A percentile compares a stretch with the other conserved stretches of the same genome.
phyloP scores from a whole-genome alignment of 2,797 vertebrate genomes.

The Semaprochilodus insignis region DNA sequence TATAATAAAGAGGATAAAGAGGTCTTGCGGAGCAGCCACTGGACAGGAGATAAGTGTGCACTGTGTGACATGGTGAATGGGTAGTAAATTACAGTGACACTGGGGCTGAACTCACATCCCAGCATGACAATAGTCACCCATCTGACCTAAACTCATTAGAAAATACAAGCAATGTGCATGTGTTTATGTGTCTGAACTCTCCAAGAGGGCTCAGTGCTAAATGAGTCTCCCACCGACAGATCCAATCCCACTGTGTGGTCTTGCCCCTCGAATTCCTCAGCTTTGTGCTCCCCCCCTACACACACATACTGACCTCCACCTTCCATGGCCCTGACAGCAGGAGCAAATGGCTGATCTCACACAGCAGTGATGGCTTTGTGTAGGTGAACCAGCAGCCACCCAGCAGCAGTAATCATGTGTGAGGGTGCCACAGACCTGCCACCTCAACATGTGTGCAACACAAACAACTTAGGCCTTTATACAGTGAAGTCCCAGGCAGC shows the following conservation, averaged over 20 bases:
- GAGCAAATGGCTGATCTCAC: constrained; percentile 58
- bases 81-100: constrained; percentile 45
- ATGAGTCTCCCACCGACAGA: constrained; percentile 51
- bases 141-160: constrained; percentile 59
- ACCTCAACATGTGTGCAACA: constrained; percentile 53
- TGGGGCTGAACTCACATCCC: constrained; percentile 11
- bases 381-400: constrained; percentile 29
- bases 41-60: constrained; percentile 30
- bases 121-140: constrained; percentile 56
- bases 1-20: constrained; percentile 54
- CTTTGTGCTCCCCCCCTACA: constrained; percentile 56
- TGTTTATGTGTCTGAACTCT: constrained; percentile 28
- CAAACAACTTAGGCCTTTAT: constrained; percentile 32
- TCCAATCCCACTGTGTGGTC: constrained; percentile 75
- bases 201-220: constrained; percentile 12
- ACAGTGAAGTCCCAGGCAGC: constrained; percentile 1
- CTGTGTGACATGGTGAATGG: constrained; percentile 34
- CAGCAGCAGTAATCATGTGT: constrained; percentile 44
- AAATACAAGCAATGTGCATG: constrained; percentile 45
- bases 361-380: constrained; percentile 44
- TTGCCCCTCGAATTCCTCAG: constrained; percentile 69
- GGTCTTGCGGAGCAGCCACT: constrained; percentile 1
- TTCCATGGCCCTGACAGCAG: constrained; percentile 50
- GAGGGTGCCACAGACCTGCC: constrained; percentile 48
- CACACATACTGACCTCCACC: constrained; percentile 44